These are phyloP conservation scores for Lacerta bilineata DNA, from an alignment of 2,797 vertebrate species.

Conservation along the genomic window DNA sequence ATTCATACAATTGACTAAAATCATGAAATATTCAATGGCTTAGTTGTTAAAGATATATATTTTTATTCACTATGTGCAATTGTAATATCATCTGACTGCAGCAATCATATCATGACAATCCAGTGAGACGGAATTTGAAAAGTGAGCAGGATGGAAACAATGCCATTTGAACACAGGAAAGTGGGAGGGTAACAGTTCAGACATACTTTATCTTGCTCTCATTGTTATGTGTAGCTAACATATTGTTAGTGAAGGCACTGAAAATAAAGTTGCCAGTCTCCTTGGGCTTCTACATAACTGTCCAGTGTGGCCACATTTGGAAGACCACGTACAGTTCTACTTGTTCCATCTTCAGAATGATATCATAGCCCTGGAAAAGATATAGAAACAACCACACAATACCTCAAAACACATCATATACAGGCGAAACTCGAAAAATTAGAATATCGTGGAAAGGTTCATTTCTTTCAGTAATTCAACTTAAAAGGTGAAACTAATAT, in stretches of 20 bases:
- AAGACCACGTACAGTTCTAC: not conserved
- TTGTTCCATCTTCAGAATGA: not conserved
- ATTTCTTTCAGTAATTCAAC: too few species aligned
- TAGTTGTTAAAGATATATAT: not conserved
- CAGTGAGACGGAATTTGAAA: not conserved
- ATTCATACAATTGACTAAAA: not conserved
- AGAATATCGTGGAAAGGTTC: too few species aligned
- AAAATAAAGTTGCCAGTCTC: not conserved
- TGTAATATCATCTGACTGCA: too few species aligned
- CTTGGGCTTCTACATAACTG: not conserved
- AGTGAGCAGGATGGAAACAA: not conserved
- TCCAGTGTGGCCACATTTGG: not conserved
- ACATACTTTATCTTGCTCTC: slow-evolving; percentile 1
- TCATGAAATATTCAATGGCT: not conserved
- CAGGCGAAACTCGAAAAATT: too few species aligned
- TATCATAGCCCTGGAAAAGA: not conserved
- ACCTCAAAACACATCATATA: too few species aligned
- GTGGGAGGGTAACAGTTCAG: not conserved
- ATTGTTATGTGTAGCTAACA: slow-evolving; percentile 3
- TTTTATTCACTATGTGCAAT: not conserved
- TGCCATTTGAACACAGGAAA: not conserved
- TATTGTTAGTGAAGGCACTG: not conserved
- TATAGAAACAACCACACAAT: not conserved
- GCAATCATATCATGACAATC: not conserved
- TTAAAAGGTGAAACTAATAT: too few species aligned